These are phyloP conservation scores for Gavia stellata DNA, from an alignment of 2,113 vertebrate genomes.

Conservation along the genomic window DNA sequence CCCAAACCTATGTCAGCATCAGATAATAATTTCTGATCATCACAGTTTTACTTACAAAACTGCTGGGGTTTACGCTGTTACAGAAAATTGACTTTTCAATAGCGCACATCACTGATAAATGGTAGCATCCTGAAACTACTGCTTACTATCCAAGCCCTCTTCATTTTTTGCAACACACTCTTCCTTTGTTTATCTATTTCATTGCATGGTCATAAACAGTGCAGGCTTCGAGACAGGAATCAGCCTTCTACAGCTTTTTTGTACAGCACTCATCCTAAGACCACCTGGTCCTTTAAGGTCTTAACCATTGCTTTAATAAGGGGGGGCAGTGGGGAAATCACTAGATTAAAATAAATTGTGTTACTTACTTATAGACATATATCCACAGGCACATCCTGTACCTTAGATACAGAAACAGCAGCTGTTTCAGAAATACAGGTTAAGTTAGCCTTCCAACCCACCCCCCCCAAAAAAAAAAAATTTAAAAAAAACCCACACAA, in stretches of 20 bases:
- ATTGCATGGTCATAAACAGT: background rate
- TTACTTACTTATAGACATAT: background rate
- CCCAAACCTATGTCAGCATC: background rate
- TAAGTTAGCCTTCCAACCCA: too few relatives aligned
- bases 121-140: background rate
- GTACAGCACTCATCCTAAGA: background rate
- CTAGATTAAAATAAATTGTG: background rate
- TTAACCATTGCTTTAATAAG: background rate
- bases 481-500: too few relatives aligned
- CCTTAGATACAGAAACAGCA: background rate
- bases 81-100: background rate
- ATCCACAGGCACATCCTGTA: background rate
- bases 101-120: background rate
- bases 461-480: background rate
- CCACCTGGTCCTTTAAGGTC: background rate
- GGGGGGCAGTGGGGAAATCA: too few relatives aligned
- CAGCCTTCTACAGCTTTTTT: background rate
- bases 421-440: background rate
- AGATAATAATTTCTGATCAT: background rate
- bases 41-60: background rate
- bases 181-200: background rate
- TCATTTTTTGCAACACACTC: background rate
- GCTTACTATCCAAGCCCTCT: background rate
- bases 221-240: fast-evolving
- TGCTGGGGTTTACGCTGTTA: background rate